Evolutionary conservation across 2,113 vertebrate genomes (phyloP).

Genomic region (Pachyramphus minor): DNA sequence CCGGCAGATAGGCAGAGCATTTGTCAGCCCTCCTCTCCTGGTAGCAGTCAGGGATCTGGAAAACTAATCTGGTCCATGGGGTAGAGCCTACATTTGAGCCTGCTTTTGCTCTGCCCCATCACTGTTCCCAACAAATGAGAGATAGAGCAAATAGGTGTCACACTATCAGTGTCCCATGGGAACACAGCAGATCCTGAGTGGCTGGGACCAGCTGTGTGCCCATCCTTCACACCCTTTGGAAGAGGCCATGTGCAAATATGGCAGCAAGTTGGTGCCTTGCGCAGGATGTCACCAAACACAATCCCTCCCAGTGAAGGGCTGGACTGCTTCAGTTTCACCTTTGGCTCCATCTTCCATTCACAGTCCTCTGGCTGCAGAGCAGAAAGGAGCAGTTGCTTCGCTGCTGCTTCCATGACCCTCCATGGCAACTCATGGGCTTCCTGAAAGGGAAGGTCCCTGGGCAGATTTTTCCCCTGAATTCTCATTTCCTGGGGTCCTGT

Average conservation of each 20-base stretch:
- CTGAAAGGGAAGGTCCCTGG: not conserved
- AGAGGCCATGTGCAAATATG: accelerated
- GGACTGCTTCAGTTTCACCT: not conserved
- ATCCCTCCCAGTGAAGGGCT: not conserved
- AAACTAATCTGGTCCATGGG: not conserved
- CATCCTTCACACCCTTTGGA: not conserved
- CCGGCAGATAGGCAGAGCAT: not conserved
- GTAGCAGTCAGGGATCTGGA: not conserved
- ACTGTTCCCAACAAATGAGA: not conserved
- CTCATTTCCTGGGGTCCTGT: conserved; percentile 48
- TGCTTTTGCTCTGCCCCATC: not conserved
- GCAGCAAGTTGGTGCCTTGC: not conserved
- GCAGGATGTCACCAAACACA: not conserved
- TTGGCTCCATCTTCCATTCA: not conserved
- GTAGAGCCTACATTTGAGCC: not conserved
- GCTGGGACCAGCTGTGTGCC: not conserved
- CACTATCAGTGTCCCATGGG: accelerated
- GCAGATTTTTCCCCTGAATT: not conserved
- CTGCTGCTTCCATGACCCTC: not conserved
- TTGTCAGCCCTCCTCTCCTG: not conserved
- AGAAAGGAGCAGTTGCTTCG: not conserved
- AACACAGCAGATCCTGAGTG: not conserved
- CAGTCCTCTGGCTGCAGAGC: not conserved
- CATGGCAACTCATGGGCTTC: not conserved
- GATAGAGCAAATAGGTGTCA: accelerated